Base-by-base conservation (phyloP, 2,113 vertebrate genomes). In the Gymnogyps californianus region DNA sequence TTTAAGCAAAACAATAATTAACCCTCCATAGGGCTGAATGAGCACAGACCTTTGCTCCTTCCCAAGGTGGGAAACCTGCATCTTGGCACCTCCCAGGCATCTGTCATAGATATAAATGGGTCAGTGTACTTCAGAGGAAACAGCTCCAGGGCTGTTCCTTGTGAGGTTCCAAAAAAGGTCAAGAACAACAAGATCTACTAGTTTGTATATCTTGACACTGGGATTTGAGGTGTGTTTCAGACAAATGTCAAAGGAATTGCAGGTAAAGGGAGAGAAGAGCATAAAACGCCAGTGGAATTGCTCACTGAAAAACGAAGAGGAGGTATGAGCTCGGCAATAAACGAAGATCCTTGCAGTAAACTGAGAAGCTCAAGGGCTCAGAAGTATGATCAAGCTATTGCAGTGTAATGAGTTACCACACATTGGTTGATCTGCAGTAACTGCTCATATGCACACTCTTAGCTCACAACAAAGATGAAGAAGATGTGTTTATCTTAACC, bases 1-100 rank as follows among this genome's bases (percentile, higher is more conserved):
- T 94, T 96, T 86, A 96, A 96, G 92, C 89, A 96, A 95, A 97
- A 89, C 74, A 88, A 66, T 96, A 95, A 95, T 97, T 97, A 97
- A 97, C 87, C 90, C 91, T 97, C 80, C 76, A 59, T 10, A 95
- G 83, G 75, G 91, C 83, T 91, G 78, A 84, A 95, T 34, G 54
- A 75, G 79, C 93, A 87, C 42, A 95, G 89, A 90, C 82, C 62
- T 95, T 91, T 97, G 81, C 57, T 86, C 66, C 58, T 87, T 95
- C 81, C 66, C 87, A 90, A 95, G 81, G 93, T 95, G 81, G 40
- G 62, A 91, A 93, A 89, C 47, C 38, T 76, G 54, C 8, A 7
- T n/a, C 28, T 38, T 65, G 18, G 46, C 81, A 70, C 46, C 42
- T 91, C 32, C 32, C 31, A 64, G 76, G 51, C 67, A 70, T 59